Evolutionary conservation across 1,140 invertebrate genomes (phyloP).

Genomic region (Ladona fulva): DNA sequence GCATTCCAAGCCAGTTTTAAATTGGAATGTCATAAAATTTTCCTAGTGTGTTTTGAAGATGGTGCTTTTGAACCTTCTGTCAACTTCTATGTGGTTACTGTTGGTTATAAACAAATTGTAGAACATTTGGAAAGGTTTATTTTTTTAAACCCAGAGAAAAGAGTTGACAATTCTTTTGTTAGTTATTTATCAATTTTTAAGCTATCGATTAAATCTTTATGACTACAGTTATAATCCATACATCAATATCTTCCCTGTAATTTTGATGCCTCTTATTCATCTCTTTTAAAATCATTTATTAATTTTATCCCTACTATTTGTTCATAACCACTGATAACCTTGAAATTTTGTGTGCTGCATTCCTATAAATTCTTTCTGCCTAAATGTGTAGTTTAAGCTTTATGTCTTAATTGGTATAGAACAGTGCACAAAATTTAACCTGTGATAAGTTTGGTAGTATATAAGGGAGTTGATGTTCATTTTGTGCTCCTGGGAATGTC

Average conservation of each 20-base stretch:
- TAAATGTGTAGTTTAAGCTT: background rate
- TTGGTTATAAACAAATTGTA: too few species aligned
- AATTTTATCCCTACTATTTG: too few species aligned
- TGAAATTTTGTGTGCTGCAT: background rate
- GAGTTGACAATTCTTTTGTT: too few species aligned
- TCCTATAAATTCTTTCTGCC: background rate
- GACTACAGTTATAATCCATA: too few species aligned
- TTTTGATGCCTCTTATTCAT: too few species aligned
- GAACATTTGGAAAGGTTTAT: too few species aligned
- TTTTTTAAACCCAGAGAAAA: too few species aligned
- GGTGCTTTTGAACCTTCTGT: background rate
- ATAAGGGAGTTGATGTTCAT: background rate
- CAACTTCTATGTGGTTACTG: background rate
- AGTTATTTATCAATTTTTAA: too few species aligned
- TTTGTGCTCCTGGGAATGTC: background rate
- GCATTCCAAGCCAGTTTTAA: background rate
- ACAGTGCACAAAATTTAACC: background rate
- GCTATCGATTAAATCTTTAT: too few species aligned
- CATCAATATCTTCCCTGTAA: too few species aligned
- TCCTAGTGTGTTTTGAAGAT: background rate
- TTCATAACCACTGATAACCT: too few species aligned
- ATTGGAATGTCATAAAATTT: background rate
- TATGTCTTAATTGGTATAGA: background rate
- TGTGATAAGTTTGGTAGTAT: conserved; percentile 1
- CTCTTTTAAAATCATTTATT: too few species aligned